These are phyloP conservation scores for Perdita meconis DNA, from an alignment of 2,888 invertebrate species.

Conservation along the genomic window DNA sequence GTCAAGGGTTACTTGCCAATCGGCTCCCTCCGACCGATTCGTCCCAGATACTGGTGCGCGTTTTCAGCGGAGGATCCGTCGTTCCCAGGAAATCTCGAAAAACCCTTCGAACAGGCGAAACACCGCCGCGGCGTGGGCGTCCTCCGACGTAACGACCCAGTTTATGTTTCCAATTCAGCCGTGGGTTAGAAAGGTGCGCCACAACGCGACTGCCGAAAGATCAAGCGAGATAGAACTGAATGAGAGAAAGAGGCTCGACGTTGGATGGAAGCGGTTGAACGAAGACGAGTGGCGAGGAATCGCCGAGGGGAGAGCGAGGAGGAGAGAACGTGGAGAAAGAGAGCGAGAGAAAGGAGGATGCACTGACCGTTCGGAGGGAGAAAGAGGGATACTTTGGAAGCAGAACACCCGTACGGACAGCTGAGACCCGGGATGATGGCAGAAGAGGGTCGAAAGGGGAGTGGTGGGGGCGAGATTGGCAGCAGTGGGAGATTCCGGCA, in stretches of 20 bases:
- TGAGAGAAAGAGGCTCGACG: no score
- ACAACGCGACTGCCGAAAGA: no score
- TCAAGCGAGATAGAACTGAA: no score
- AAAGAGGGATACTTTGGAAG: slow-evolving; percentile 33
- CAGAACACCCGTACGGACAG: slow-evolving; percentile 60
- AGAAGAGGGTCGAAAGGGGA: slow-evolving; percentile 34
- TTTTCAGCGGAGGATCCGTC: not conserved
- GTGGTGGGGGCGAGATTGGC: slow-evolving; percentile 1
- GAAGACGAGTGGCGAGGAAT: slow-evolving; percentile 1
- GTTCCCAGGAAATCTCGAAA: slow-evolving; percentile 11
- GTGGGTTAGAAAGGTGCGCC: slow-evolving; percentile 29
- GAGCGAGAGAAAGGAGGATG: not conserved
- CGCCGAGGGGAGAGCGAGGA: slow-evolving; percentile 28
- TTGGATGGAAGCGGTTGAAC: slow-evolving; percentile 14
- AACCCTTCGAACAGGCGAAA: slow-evolving; percentile 19
- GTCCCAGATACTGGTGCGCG: not conserved
- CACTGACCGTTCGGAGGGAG: not conserved
- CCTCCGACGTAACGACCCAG: slow-evolving; percentile 56
- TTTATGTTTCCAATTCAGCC: slow-evolving; percentile 44
- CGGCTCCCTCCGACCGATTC: not conserved
- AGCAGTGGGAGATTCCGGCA: slow-evolving; percentile 32
- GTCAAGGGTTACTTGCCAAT: not conserved
- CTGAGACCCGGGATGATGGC: slow-evolving; percentile 55
- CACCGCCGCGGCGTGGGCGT: slow-evolving; percentile 23
- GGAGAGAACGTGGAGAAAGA: not conserved